Evolutionary conservation across 2,888 invertebrate genomes (phyloP), one percentile per base, ranked within the genome.

Genomic region (Phalangium opilio): DNA sequence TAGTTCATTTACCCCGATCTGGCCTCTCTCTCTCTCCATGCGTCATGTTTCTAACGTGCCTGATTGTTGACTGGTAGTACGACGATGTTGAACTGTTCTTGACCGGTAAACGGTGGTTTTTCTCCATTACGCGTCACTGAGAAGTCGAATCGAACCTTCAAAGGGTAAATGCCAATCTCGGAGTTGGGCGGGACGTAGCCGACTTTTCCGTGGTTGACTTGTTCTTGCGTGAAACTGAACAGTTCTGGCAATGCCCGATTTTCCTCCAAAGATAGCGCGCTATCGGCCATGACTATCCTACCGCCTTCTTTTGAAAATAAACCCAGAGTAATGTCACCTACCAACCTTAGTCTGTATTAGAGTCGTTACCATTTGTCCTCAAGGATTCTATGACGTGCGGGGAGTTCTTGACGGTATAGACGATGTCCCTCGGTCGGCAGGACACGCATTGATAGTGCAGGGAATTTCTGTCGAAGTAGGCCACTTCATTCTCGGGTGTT

Each of bases 31-130:
- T n/a, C n/a, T n/a, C n/a, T n/a, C n/a, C n/a, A n/a, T n/a, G n/a
- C n/a, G n/a, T n/a, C n/a, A n/a, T n/a, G n/a, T n/a, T n/a, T n/a
- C 8, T 27, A 27, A 27, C 27, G 27, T 8, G 8, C 54, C 48
- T 54, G 59, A 49, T 65, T 62, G 50, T 65, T 63, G 3, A 64
- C 64, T 8, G 65, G 64, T 20, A 63, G 57, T 7, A 67, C 60
- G 49, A 63, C 61, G 32, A 64, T 61, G 47, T 64, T 62, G 46
- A 64, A 63, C 10, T 17, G 14, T 4, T 60, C 55, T 49, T 64
- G 63, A 27, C 60, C 47, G 3, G 56, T 51, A 14, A 62, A 59
- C 46, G 59, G 59, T 53, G 64, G 64, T 12, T 60, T 60, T 43
- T 60, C 59, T n/a, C 38, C 38, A 17, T 38, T 15, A 11, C 59